phyloP scores from a whole-genome alignment of 1,140 invertebrate species.

The Habropoda laboriosa region DNA sequence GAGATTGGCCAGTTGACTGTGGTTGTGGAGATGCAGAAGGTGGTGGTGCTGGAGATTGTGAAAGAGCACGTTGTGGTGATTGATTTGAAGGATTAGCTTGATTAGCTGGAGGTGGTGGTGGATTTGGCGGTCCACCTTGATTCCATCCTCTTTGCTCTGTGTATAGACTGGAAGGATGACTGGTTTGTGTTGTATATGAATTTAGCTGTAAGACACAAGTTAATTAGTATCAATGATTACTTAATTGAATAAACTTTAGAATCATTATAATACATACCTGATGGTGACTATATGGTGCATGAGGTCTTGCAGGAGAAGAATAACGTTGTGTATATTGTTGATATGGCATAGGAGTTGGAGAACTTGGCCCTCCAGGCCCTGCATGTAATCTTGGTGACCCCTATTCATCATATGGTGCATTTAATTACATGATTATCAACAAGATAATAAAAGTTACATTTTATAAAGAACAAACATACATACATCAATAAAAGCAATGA shows the following conservation, averaged over 20 bases:
- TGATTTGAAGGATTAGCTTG: slow-evolving; percentile 79
- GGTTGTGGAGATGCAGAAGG: slow-evolving; percentile 80
- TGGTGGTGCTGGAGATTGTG: slow-evolving; percentile 80
- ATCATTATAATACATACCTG: slow-evolving; percentile 71
- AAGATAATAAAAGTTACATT: not conserved
- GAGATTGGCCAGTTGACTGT: slow-evolving; percentile 75
- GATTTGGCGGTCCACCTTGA: slow-evolving; percentile 78
- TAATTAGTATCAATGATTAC: not conserved
- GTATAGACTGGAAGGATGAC: slow-evolving; percentile 78
- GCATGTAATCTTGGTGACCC: slow-evolving; percentile 79
- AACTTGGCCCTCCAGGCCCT: slow-evolving; percentile 78
- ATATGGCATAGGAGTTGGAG: slow-evolving; percentile 80
- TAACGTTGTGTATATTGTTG: slow-evolving; percentile 80
- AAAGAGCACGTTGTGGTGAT: slow-evolving; percentile 79
- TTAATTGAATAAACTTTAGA: not conserved
- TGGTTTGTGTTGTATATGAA: slow-evolving; percentile 76
- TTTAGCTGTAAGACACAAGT: slow-evolving; percentile 72
- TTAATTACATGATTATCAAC: not conserved
- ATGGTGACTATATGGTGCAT: slow-evolving; percentile 82
- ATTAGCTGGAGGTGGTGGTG: slow-evolving; percentile 76
- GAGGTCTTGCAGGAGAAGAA: slow-evolving; percentile 79
- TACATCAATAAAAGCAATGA: not conserved
- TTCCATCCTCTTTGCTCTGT: slow-evolving; percentile 80
- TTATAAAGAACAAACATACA: not conserved
- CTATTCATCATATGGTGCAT: slow-evolving; percentile 51